Evolutionary conservation across 1,140 invertebrate genomes (phyloP), one percentile per base, ranked within the genome.

Genomic region (Helicoverpa armigera): DNA sequence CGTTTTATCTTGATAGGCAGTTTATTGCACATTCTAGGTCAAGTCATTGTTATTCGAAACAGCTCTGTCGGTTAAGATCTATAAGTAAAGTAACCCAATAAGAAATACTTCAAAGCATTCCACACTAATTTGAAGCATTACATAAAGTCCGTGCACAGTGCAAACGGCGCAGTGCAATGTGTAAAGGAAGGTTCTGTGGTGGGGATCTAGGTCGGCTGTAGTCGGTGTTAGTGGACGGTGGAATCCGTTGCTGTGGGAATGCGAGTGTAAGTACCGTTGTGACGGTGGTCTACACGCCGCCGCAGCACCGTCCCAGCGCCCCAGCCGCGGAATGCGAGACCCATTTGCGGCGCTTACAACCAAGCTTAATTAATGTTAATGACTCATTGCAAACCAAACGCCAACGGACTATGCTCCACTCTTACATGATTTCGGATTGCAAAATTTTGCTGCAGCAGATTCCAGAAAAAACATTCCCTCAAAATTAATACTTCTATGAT

Each of bases 261-360:
- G 92, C 91, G 91, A 78, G 90, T 88, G 86, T 82, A 89, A 92
- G 93, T 94, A 94, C 93, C 93, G 93, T 94, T 94, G 92, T 76
- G 87, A 83, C 90, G 86, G 86, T 87, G 84, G 75, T 76, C 75
- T 88, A 86, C 84, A 81, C 86, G 87, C 85, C 86, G 83, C 86
- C 83, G 50, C 69, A 23, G 50, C 23, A 4, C 18, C 50, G 50
- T 85, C 85, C 81, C 86, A 16, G 75, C 51, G 31, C 61, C 58
- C 75, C 63, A 51, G 84, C 88, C 83, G 84, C 88, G 93, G 93
- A 94, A 94, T 94, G 92, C 90, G 90, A 91, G 91, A 91, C 93
- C 91, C 89, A 93, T 88, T 94, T 94, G 90, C 90, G 88, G 88
- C 65, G 48, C 87, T 86, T 88, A 86, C 86, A 87, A 89, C 84